Evolutionary conservation across 1,140 invertebrate species (phyloP), one percentile per base, ranked within the genome.

Genomic region (Drosophila paulistorum): DNA sequence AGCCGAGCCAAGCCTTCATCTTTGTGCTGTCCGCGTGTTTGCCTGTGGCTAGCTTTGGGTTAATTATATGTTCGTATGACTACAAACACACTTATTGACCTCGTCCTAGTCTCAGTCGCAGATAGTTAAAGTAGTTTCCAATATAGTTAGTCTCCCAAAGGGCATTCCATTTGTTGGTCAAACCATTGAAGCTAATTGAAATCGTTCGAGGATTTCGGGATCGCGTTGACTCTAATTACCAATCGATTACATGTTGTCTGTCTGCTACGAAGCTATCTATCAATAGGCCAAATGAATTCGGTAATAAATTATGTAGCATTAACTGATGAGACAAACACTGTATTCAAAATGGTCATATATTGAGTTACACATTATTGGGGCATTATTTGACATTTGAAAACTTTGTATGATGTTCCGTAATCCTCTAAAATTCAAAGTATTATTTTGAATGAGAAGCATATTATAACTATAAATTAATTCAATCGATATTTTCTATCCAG

Each of bases 281-380:
- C 57, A 59, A 59, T 30, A 39, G 9, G 57, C 33, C 57, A 37
- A 30, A 37, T 37, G 9, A 37, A 59, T 59, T 59, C 14, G 57
- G 14, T 39, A 59, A 74, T 74, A 62, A 33, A 48, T 74, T 61
- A 74, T 70, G 42, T 17, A 13, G 55, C 59, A 67, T 77, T 74
- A 77, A 59, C 59, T 60, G 67, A 74, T 74, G 71, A 66, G 57
- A 37, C 39, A 17, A 1, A 7, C 1, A 51, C 23, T 6, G 5
- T 7, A 6, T 51, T 51, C 17, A 23, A n/a, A 42, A 26, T 42
- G 17, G 7, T 42, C 2, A 23, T 23, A 51, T 23, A 51, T 51
- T 20, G 10, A 51, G 45, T 10, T 9, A 1, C 45, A 26, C 3
- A 48, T 48, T 48, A 45, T 45, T 23, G 20, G 20, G 1, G 20